These are phyloP conservation scores for Rhodeus uyekii DNA, from an alignment of 2,797 vertebrate species.

Conservation along the genomic window DNA sequence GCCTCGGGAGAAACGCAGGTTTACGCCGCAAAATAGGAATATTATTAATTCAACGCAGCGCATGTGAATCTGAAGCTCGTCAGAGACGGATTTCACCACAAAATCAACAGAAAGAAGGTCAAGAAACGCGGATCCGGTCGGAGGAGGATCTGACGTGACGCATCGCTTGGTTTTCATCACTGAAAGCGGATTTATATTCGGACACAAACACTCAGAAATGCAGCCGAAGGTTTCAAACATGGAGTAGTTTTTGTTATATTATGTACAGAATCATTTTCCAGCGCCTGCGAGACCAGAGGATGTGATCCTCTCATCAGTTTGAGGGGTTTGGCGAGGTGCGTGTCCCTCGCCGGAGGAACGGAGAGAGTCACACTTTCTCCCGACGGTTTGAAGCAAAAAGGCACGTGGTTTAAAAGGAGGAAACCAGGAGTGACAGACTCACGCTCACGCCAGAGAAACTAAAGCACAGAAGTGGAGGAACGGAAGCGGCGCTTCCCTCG, in stretches of 20 bases:
- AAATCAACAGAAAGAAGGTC: too few species aligned
- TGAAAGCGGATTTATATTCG: too few species aligned
- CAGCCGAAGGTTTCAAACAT: not conserved
- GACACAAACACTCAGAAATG: not conserved
- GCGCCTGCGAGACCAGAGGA: not conserved
- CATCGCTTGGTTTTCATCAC: too few species aligned
- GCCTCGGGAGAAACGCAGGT: conserved; percentile 1
- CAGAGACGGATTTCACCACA: not conserved
- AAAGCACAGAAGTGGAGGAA: too few species aligned
- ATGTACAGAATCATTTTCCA: not conserved
- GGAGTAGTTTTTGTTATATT: not conserved
- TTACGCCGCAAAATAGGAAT: not conserved
- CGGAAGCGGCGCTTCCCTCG: too few species aligned
- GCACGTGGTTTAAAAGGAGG: conserved; percentile 65
- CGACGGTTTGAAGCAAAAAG: conserved; percentile 64
- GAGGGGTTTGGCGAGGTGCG: not conserved
- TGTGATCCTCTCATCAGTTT: too few species aligned
- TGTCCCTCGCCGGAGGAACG: not conserved
- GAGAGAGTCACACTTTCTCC: conserved; percentile 4
- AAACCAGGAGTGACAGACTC: not conserved
- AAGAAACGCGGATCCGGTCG: too few species aligned
- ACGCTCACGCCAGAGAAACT: conserved; percentile 21
- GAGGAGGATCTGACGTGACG: too few species aligned
- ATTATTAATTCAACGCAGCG: not conserved
- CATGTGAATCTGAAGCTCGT: not conserved